Conservation (phyloP, 2,888 invertebrate species). For the Agrotis ipsilon region DNA sequence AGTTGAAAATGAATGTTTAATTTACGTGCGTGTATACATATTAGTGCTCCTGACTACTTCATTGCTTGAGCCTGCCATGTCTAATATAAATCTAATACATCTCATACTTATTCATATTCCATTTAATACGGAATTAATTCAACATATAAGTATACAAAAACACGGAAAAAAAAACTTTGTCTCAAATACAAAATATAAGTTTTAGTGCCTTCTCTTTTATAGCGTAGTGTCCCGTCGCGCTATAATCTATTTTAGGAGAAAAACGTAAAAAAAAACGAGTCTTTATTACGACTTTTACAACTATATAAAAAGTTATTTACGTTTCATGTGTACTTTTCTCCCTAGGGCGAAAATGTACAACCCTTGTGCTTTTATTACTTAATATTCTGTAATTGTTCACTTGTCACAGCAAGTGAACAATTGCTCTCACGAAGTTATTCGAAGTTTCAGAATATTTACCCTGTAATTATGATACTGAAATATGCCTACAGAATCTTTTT, state of each 20-base stretch:
- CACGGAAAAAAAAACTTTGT: slow-evolving; percentile 1
- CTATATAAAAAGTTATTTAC: not conserved
- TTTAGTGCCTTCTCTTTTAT: slow-evolving; percentile 8
- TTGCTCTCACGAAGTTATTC: not conserved
- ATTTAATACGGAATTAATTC: not conserved
- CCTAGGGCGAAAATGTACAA: slow-evolving; percentile 7
- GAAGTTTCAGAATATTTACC: not conserved
- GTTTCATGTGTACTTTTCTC: not conserved
- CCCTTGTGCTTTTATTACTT: slow-evolving; percentile 2
- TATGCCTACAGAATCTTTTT: too few species aligned
- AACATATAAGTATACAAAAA: not conserved
- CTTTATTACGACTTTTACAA: not conserved
- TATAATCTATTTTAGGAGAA: slow-evolving; percentile 16
- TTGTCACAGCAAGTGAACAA: too few species aligned
- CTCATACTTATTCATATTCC: not conserved
- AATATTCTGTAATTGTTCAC: not conserved
- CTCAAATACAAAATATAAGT: not conserved
- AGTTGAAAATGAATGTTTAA: too few species aligned
- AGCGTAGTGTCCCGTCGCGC: not conserved
- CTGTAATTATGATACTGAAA: not conserved
- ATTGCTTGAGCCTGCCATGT: slow-evolving; percentile 11
- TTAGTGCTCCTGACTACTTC: slow-evolving; percentile 4
- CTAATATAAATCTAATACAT: slow-evolving; percentile 1
- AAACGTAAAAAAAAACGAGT: slow-evolving; percentile 1
- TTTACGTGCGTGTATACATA: not conserved